Evolutionary conservation across 2,113 vertebrate genomes (phyloP).

Genomic region (Serinus canaria): DNA sequence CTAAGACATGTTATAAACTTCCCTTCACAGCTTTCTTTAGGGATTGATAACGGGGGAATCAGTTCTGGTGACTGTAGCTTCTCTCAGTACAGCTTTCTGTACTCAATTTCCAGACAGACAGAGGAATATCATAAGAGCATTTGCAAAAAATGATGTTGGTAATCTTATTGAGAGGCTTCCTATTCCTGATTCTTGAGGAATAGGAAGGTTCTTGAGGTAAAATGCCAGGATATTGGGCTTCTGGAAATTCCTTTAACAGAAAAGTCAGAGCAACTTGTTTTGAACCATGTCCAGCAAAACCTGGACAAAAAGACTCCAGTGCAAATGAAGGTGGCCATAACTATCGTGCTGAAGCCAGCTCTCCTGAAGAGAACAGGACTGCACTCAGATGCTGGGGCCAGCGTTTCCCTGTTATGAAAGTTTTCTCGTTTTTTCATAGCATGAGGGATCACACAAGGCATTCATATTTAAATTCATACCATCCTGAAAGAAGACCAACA

Average conservation of each 20-base stretch:
- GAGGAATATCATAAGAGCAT: background rate
- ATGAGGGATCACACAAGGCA: background rate
- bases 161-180: background rate
- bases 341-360: fast-evolving
- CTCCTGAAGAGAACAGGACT: background rate
- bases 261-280: background rate
- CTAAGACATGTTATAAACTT: background rate
- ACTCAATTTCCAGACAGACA: background rate
- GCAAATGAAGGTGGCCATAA: background rate
- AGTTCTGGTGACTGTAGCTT: background rate
- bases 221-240: background rate
- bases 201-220: background rate
- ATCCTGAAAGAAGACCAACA: background rate
- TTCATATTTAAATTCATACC: background rate
- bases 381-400: background rate
- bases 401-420: background rate
- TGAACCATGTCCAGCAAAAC: background rate
- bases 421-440: background rate
- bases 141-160: background rate
- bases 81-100: background rate
- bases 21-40: background rate
- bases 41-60: background rate
- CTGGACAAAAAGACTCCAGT: background rate
- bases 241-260: background rate
- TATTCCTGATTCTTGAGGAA: background rate